Conservation (phyloP, 2,797 vertebrate species). For the Lycodopsis pacificus region DNA sequence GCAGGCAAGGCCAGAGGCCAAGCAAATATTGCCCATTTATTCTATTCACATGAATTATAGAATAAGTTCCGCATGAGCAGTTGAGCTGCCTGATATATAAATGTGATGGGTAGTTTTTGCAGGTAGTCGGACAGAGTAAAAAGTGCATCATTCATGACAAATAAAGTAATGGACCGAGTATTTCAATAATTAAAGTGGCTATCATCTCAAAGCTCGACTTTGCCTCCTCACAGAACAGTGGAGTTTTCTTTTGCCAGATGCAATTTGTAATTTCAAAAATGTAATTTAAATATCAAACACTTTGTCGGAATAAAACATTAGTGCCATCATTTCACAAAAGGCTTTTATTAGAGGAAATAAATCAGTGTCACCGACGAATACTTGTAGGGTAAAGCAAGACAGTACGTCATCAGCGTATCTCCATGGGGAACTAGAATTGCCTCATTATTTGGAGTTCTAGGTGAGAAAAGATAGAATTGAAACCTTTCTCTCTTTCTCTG, state of each 20-base stretch:
- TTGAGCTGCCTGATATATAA: constrained; percentile 63
- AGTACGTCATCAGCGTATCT: constrained; percentile 49
- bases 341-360: constrained; percentile 53
- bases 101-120: constrained; percentile 68
- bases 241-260: constrained; percentile 28
- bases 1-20: constrained; percentile 76
- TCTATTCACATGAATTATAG: constrained; percentile 78
- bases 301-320: constrained; percentile 49
- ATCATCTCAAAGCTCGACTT: constrained; percentile 42
- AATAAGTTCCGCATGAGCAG: constrained; percentile 75
- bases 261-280: constrained; percentile 55
- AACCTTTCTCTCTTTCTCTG: constrained; percentile 67
- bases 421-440: constrained; percentile 53
- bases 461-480: constrained; percentile 65
- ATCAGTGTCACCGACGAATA: constrained; percentile 42
- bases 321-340: constrained; percentile 46
- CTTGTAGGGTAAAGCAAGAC: constrained; percentile 28
- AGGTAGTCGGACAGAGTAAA: constrained; percentile 57
- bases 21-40: constrained; percentile 76
- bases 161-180: constrained; percentile 59
- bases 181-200: constrained; percentile 72
- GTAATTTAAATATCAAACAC: constrained; percentile 19
- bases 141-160: constrained; percentile 70
- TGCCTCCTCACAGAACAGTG: constrained; percentile 19
- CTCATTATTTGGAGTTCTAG: constrained; percentile 54